A percentile compares a stretch with the other conserved stretches of the same genome.
Conservation (phyloP, 2,888 invertebrate genomes). For the Tholera decimalis region DNA sequence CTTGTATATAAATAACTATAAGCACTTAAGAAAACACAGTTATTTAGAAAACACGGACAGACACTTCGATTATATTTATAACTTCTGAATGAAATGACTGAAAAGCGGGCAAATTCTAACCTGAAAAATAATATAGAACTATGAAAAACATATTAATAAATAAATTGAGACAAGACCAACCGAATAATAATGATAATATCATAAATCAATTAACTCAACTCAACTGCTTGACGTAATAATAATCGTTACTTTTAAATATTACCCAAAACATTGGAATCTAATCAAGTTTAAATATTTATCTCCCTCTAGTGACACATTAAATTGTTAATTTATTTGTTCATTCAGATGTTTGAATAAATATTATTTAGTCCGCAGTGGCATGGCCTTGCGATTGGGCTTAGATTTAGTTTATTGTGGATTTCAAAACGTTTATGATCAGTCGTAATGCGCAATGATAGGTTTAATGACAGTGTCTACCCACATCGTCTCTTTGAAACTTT, state of each 20-base stretch:
- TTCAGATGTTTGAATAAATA: constrained; percentile 9
- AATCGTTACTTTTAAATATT: neutral
- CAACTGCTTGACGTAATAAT: no score
- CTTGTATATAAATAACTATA: no score
- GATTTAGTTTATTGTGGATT: constrained; percentile 32
- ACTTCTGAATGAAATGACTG: no score
- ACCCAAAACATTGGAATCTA: neutral
- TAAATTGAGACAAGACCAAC: no score
- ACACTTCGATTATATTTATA: no score
- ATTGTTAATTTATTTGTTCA: constrained; percentile 6
- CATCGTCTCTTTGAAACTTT: constrained; percentile 42
- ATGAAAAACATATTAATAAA: no score
- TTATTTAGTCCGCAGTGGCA: constrained; percentile 31
- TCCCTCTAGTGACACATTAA: neutral
- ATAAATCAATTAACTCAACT: neutral
- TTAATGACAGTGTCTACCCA: constrained; percentile 50
- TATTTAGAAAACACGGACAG: no score
- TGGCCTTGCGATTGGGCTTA: constrained; percentile 41
- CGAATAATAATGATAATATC: no score
- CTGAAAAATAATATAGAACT: no score
- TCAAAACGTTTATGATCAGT: constrained; percentile 47
- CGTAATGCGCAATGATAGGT: constrained; percentile 33
- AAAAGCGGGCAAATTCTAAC: no score
- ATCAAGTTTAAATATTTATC: constrained; percentile 7
- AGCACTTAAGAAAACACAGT: no score